phyloP scores from a whole-genome alignment of 2,113 vertebrate species.

The Clarias gariepinus region DNA sequence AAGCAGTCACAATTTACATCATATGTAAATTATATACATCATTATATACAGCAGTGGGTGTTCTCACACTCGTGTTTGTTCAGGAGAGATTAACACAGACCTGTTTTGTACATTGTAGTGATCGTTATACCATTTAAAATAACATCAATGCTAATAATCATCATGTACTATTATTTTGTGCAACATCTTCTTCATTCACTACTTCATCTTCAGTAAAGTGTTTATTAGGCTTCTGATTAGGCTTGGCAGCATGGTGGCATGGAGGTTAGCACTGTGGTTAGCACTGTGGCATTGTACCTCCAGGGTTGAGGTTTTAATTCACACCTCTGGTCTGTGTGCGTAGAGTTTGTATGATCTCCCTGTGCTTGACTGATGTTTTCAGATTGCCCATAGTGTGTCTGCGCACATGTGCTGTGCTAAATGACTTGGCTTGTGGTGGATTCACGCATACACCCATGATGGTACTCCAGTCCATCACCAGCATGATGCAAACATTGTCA shows the following conservation, averaged over 20 bases:
- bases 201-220: neutral
- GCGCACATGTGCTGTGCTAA: too few relatives aligned
- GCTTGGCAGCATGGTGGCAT: too few relatives aligned
- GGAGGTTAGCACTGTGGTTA: too few relatives aligned
- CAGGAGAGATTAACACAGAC: constrained; percentile 12
- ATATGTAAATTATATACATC: too few relatives aligned
- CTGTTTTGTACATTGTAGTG: constrained; percentile 2
- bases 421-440: neutral
- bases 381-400: too few relatives aligned
- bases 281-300: too few relatives aligned
- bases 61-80: neutral
- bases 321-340: too few relatives aligned
- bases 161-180: neutral
- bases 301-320: too few relatives aligned
- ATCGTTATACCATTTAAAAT: neutral
- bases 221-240: neutral
- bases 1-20: constrained; percentile 14
- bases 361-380: too few relatives aligned
- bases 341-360: too few relatives aligned
- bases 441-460: neutral
- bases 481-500: neutral
- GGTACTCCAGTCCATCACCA: neutral
- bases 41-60: constrained; percentile 30
- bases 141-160: neutral
- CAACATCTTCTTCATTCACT: neutral